Evolutionary conservation across 2,888 invertebrate genomes (phyloP).

Genomic region (Onthophagus sagittarius): DNA sequence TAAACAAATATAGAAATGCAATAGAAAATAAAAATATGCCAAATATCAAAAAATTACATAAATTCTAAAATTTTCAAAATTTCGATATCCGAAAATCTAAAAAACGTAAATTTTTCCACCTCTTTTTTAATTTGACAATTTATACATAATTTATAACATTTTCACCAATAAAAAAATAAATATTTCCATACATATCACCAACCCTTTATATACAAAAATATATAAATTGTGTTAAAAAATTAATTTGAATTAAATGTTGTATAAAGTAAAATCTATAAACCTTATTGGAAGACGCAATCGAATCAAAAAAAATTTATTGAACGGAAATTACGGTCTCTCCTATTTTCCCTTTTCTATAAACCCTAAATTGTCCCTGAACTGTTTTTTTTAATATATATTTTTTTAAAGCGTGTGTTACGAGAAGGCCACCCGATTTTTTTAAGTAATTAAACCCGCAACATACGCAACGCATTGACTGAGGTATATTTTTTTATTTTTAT

Average conservation of each 20-base stretch:
- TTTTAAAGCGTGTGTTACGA: neutral
- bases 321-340: neutral
- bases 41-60: too few relatives aligned
- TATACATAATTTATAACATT: too few relatives aligned
- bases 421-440: conserved; percentile 5
- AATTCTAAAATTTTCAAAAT: too few relatives aligned
- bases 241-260: neutral
- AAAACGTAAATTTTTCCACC: too few relatives aligned
- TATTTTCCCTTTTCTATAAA: neutral
- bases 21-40: too few relatives aligned
- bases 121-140: too few relatives aligned
- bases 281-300: neutral
- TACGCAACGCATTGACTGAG: conserved; percentile 32
- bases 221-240: too few relatives aligned
- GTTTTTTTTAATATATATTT: neutral
- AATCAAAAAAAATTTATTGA: neutral
- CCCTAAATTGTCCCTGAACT: neutral
- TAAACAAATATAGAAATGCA: too few relatives aligned
- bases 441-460: neutral
- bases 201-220: too few relatives aligned
- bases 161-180: too few relatives aligned
- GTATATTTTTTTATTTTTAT: conserved; percentile 23
- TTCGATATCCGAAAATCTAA: too few relatives aligned
- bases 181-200: too few relatives aligned
- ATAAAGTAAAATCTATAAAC: neutral